Percentiles rank a stretch among this genome's conserved stretches.
Conservation (phyloP, 2,113 vertebrate genomes). For the Globicephala melas region DNA sequence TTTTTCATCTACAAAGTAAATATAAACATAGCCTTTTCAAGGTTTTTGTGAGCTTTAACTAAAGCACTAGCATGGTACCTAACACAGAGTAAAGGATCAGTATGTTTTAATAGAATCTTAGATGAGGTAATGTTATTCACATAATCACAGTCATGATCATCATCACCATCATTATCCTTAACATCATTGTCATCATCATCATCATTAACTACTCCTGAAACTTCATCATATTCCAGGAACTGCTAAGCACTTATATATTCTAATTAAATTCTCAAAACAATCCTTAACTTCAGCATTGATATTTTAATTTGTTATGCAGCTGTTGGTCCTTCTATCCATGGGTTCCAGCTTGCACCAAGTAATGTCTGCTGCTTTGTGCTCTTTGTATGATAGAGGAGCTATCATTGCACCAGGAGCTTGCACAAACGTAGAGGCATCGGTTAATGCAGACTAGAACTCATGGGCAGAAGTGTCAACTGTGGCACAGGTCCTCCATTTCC, state of each 20-base stretch:
- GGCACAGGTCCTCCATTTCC: neutral
- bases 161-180: neutral
- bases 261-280: neutral
- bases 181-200: neutral
- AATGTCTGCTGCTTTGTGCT: neutral
- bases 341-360: neutral
- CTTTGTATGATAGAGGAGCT: neutral
- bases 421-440: neutral
- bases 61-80: neutral
- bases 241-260: neutral
- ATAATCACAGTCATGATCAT: neutral
- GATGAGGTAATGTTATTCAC: neutral
- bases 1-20: neutral
- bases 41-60: neutral
- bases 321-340: neutral
- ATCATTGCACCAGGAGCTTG: neutral
- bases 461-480: neutral
- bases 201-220: neutral
- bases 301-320: neutral
- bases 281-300: neutral
- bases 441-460: neutral
- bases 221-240: neutral
- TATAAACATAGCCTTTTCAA: neutral
- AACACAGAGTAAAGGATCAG: neutral
- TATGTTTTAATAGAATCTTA: neutral